Conservation (phyloP, 2,888 invertebrate species). For the Euspilapteryx auroguttella region DNA sequence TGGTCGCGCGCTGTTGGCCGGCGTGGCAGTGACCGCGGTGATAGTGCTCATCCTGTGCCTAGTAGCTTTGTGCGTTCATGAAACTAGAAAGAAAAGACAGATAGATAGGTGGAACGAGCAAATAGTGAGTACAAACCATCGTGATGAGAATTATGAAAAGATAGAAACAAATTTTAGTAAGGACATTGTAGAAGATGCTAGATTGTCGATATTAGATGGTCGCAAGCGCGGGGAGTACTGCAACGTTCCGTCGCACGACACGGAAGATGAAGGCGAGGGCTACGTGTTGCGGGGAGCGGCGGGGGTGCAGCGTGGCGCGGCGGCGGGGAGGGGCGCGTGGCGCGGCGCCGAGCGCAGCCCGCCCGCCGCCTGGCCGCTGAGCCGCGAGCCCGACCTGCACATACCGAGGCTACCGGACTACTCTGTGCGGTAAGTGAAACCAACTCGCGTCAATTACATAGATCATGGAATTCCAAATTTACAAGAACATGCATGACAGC, state of each 20-base stretch:
- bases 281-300: conserved; percentile 26
- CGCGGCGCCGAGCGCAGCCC: conserved; percentile 43
- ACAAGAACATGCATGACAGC: too few relatives aligned
- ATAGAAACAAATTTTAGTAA: conserved; percentile 72
- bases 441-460: too few relatives aligned
- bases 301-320: conserved; percentile 22
- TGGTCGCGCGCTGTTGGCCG: conserved; percentile 65
- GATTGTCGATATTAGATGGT: too few relatives aligned
- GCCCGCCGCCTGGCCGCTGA: conserved; percentile 13
- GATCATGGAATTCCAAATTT: too few relatives aligned
- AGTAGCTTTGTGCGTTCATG: conserved; percentile 67
- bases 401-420: not conserved
- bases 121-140: conserved; percentile 45
- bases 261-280: conserved; percentile 62
- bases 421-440: conserved; percentile 2
- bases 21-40: conserved; percentile 69
- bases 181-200: conserved; percentile 30
- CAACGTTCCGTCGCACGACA: conserved; percentile 71
- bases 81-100: conserved; percentile 63
- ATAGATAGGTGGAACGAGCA: conserved; percentile 54
- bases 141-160: conserved; percentile 75
- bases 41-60: conserved; percentile 69
- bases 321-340: conserved; percentile 28
- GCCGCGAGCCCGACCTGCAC: not conserved
- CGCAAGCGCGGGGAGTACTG: conserved; percentile 71